Percentiles rank a stretch among this genome's conserved stretches.
Evolutionary conservation across 2,888 invertebrate genomes (phyloP).

Genomic region (Sminthurinus aureus): DNA sequence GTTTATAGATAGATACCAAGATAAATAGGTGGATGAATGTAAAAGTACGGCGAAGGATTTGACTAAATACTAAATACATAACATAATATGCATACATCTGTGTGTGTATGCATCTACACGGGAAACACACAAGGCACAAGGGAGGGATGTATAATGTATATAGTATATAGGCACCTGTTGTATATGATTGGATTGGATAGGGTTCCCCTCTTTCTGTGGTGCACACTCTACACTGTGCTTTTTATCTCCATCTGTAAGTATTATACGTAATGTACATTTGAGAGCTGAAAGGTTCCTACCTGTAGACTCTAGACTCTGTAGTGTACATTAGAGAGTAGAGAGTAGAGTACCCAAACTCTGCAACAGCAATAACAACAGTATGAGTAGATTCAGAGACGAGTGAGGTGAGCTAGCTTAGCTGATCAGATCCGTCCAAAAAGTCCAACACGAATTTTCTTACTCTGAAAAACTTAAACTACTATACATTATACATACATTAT

Average conservation of each 20-base stretch:
- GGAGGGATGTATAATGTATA: background rate
- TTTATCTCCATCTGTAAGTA: background rate
- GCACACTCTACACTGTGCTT: conserved; percentile 10
- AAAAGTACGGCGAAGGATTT: too few species aligned
- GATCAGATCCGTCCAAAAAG: background rate
- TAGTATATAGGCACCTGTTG: conserved; percentile 56
- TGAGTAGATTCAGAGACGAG: background rate
- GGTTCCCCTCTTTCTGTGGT: conserved; percentile 51
- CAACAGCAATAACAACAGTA: background rate
- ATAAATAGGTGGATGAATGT: too few species aligned
- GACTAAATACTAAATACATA: too few species aligned
- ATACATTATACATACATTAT: too few species aligned
- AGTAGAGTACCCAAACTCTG: background rate
- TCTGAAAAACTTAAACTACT: background rate
- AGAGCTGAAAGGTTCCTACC: background rate
- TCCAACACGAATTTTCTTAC: background rate
- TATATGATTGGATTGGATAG: conserved; percentile 49
- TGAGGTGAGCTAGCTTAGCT: background rate
- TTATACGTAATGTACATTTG: background rate
- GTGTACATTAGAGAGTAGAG: background rate
- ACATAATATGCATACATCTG: background rate
- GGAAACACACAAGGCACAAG: background rate
- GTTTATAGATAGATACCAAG: too few species aligned
- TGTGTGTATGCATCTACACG: background rate
- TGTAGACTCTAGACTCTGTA: background rate